phyloP scores from a whole-genome alignment of 2,113 vertebrate genomes.

The Catagonus wagneri region DNA sequence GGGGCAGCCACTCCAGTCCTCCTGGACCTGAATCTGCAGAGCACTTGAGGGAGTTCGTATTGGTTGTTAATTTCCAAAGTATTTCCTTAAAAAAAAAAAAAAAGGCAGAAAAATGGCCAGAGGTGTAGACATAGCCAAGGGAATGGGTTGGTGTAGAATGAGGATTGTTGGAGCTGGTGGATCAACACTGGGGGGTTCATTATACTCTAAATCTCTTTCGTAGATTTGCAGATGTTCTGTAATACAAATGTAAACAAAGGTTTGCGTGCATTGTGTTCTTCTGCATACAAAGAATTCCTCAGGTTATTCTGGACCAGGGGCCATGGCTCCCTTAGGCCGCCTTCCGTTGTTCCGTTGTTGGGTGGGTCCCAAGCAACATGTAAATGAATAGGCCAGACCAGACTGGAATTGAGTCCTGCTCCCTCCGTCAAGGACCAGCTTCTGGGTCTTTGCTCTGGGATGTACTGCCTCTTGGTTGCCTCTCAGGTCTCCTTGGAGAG shows the following conservation, averaged over 20 bases:
- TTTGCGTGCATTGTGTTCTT: no score
- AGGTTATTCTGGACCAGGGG: not conserved
- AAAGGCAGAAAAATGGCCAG: not conserved
- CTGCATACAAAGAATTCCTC: not conserved
- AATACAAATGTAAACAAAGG: not conserved
- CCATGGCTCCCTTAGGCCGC: not conserved
- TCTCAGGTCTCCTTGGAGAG: accelerated
- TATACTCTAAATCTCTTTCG: not conserved
- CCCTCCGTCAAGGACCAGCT: accelerated
- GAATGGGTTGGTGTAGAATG: accelerated
- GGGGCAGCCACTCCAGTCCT: not conserved
- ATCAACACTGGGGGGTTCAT: not conserved
- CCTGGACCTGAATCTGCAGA: not conserved
- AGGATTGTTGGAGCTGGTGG: not conserved
- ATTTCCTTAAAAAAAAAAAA: not conserved
- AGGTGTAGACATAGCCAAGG: no score
- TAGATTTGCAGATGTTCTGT: not conserved
- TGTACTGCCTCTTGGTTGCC: not conserved
- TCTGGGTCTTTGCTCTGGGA: not conserved
- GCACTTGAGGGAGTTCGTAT: not conserved
- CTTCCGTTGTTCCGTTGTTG: no score
- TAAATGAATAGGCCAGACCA: not conserved
- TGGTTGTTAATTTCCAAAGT: not conserved
- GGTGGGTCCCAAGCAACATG: not conserved
- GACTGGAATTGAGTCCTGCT: accelerated